Percentiles rank a stretch among this genome's conserved stretches.
Evolutionary conservation across 2,113 vertebrate genomes (phyloP).

Genomic region (Columba janthina): DNA sequence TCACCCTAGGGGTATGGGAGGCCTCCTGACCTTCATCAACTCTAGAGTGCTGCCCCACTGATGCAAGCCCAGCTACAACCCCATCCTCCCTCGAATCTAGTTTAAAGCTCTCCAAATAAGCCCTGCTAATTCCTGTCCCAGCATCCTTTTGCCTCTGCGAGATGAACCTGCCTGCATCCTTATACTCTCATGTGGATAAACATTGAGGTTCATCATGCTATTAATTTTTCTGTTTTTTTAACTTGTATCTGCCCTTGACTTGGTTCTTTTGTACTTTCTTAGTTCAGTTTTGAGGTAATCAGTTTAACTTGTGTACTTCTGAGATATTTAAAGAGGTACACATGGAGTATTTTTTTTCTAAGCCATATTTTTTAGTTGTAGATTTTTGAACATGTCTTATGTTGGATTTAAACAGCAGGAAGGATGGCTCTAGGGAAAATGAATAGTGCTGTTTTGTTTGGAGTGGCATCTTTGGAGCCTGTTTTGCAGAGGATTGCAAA

Average conservation of each 20-base stretch:
- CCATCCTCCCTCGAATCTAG: too few relatives aligned
- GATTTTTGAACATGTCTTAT: background rate
- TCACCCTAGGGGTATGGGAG: too few relatives aligned
- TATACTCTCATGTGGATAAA: background rate
- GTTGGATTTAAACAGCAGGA: background rate
- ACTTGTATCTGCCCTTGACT: background rate
- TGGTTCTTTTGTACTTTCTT: background rate
- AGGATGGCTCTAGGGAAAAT: background rate
- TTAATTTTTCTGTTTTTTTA: background rate
- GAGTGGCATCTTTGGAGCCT: background rate
- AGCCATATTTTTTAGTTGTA: fast-evolving
- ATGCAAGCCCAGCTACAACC: too few relatives aligned
- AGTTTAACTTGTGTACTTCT: background rate
- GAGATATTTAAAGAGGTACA: background rate
- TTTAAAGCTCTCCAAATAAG: too few relatives aligned
- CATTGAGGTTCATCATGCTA: background rate
- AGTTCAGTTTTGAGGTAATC: background rate
- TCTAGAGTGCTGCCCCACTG: too few relatives aligned
- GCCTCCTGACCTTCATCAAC: too few relatives aligned
- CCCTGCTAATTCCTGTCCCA: too few relatives aligned
- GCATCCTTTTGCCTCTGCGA: too few relatives aligned
- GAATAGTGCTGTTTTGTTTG: background rate
- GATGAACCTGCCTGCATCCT: background rate
- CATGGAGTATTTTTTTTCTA: background rate
- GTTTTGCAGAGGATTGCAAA: background rate